A percentile compares a stretch with the other conserved stretches of the same genome.
phyloP scores from a whole-genome alignment of 2,888 invertebrate species.

The Chalcis sispes region DNA sequence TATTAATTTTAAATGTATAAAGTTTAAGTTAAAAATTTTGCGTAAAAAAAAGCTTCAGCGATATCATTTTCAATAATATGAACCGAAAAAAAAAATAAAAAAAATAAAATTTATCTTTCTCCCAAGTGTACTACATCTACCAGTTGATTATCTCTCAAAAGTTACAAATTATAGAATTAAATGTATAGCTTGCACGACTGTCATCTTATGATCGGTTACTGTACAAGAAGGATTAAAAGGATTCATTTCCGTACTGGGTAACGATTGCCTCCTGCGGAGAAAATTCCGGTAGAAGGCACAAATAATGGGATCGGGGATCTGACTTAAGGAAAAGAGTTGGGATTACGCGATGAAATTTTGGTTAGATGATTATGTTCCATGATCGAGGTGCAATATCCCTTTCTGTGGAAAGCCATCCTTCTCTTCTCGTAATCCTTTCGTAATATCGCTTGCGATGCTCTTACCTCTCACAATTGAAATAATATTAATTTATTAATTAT shows the following conservation, averaged over 20 bases:
- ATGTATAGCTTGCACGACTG: too few relatives aligned
- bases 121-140: too few relatives aligned
- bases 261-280: slow-evolving; percentile 30
- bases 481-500: too few relatives aligned
- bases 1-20: too few relatives aligned
- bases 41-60: too few relatives aligned
- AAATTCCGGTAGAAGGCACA: slow-evolving; percentile 5
- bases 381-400: slow-evolving; percentile 35
- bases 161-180: background rate
- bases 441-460: slow-evolving; percentile 33
- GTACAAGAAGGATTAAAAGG: background rate
- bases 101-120: too few relatives aligned
- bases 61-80: too few relatives aligned
- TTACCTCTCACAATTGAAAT: background rate
- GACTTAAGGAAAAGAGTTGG: slow-evolving; percentile 30
- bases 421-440: slow-evolving; percentile 59
- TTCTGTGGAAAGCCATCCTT: slow-evolving; percentile 19
- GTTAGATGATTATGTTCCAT: slow-evolving; percentile 56
- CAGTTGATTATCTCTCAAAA: background rate
- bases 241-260: slow-evolving; percentile 28
- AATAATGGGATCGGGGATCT: slow-evolving; percentile 31
- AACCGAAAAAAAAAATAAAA: too few relatives aligned
- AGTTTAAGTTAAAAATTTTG: too few relatives aligned
- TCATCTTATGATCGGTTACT: background rate
- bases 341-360: slow-evolving; percentile 53